phyloP scores from a whole-genome alignment of 2,888 invertebrate genomes.

The Tromatobia lineatoria region DNA sequence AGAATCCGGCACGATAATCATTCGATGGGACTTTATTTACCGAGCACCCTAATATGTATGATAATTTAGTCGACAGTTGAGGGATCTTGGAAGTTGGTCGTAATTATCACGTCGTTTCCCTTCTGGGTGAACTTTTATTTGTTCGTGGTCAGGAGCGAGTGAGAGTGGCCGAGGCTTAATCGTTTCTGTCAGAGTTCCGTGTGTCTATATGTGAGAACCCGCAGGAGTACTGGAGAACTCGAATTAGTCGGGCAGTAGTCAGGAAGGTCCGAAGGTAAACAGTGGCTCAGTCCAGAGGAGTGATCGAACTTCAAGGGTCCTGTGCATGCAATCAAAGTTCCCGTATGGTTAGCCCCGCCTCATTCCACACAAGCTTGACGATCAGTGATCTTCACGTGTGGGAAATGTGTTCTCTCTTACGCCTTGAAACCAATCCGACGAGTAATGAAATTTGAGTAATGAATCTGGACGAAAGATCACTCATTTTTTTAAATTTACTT shows the following conservation, averaged over 20 bases:
- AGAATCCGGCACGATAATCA: too few species aligned
- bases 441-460: slow-evolving; percentile 34
- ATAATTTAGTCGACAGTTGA: neutral
- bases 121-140: slow-evolving; percentile 51
- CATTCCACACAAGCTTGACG: neutral
- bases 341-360: slow-evolving; percentile 14
- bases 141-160: slow-evolving; percentile 5
- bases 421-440: slow-evolving; percentile 7
- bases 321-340: slow-evolving; percentile 47
- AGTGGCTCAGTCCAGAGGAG: slow-evolving; percentile 20
- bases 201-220: slow-evolving; percentile 61
- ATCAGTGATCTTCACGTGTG: neutral
- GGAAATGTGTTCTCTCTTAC: slow-evolving; percentile 13
- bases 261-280: slow-evolving; percentile 64
- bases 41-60: too few species aligned
- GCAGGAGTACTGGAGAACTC: slow-evolving; percentile 53
- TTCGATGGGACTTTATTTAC: too few species aligned
- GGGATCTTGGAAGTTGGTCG: slow-evolving; percentile 17
- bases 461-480: neutral
- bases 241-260: slow-evolving; percentile 63
- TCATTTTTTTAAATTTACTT: too few species aligned
- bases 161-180: slow-evolving; percentile 48
- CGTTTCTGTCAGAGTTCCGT: slow-evolving; percentile 54
- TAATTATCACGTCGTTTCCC: slow-evolving; percentile 17
- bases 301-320: slow-evolving; percentile 8